Percentiles rank a stretch among this genome's conserved stretches.
phyloP scores from a whole-genome alignment of 2,113 vertebrate genomes.

The mouse (Mus musculus) region DNA sequence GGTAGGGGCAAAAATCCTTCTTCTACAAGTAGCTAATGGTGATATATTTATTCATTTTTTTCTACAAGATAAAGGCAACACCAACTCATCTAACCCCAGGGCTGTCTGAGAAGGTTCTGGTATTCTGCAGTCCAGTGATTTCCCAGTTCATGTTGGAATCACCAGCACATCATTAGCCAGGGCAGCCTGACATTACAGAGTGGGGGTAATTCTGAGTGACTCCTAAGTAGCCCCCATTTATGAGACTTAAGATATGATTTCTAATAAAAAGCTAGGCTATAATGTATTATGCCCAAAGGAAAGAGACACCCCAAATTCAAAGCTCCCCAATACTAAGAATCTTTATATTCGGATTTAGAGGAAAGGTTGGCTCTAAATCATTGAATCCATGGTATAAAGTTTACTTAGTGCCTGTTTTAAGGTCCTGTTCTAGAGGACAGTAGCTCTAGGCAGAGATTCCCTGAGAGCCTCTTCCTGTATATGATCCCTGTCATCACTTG shows the following conservation, averaged over 20 bases:
- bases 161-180: background rate
- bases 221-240: background rate
- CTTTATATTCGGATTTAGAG: constrained; percentile 13
- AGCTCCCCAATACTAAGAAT: background rate
- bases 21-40: background rate
- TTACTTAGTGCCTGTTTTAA: background rate
- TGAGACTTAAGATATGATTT: background rate
- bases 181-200: background rate
- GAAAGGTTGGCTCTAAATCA: background rate
- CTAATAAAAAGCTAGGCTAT: background rate
- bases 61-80: constrained; percentile 17
- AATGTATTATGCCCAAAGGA: background rate
- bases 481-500: background rate
- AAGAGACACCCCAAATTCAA: background rate
- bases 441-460: background rate
- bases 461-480: background rate
- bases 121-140: background rate
- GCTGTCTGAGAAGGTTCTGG: background rate
- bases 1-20: background rate
- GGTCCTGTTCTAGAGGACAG: background rate
- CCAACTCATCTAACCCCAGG: background rate
- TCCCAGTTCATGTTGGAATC: background rate
- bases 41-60: background rate
- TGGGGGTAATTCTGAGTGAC: background rate
- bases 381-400: background rate